Percentiles rank a stretch among this genome's conserved stretches.
Evolutionary conservation across 2,113 vertebrate species (phyloP).

Genomic region (Dromiciops gliroides): DNA sequence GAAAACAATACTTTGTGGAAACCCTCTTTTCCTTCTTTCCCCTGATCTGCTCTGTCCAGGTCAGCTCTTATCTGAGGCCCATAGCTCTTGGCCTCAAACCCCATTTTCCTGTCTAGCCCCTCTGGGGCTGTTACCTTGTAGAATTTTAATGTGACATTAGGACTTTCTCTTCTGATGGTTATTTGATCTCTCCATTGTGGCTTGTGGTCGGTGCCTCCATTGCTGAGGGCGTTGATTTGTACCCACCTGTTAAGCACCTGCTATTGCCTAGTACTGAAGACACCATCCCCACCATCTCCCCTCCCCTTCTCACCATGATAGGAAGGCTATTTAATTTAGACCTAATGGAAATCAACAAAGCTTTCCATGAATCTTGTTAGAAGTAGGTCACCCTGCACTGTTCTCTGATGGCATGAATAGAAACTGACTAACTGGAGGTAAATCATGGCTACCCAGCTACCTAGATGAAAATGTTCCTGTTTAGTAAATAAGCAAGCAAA

Average conservation of each 20-base stretch:
- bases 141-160: not conserved
- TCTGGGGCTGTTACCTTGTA: not conserved
- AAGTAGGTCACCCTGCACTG: slow-evolving; percentile 74
- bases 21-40: not conserved
- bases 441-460: slow-evolving; percentile 72
- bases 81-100: not conserved
- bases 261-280: not conserved
- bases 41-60: not conserved
- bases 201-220: not conserved
- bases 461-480: slow-evolving; percentile 70
- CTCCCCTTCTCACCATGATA: not conserved
- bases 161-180: not conserved
- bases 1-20: not conserved
- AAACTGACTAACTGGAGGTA: slow-evolving; percentile 45
- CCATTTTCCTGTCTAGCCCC: not conserved
- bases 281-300: not conserved
- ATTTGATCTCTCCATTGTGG: not conserved
- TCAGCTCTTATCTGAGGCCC: not conserved
- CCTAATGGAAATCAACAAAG: slow-evolving; percentile 54
- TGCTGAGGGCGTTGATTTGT: not conserved
- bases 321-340: slow-evolving; percentile 52
- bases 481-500: slow-evolving; percentile 49
- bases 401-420: slow-evolving; percentile 69
- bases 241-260: not conserved
- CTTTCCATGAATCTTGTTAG: slow-evolving; percentile 68